phyloP scores from a whole-genome alignment of 1,140 invertebrate species.

The Lucilia cuprina region DNA sequence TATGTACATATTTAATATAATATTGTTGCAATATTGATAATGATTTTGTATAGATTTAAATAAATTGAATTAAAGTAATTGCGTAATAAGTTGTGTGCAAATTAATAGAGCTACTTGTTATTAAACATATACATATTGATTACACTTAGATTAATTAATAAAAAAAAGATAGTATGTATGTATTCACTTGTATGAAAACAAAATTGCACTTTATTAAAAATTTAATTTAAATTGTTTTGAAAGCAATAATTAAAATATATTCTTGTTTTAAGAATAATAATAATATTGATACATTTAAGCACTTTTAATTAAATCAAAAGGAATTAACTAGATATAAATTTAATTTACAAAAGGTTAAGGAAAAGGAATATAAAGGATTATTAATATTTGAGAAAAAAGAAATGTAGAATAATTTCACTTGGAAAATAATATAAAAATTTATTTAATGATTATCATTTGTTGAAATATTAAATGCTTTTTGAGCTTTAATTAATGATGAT shows the following conservation, averaged over 20 bases:
- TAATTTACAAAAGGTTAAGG: too few species aligned
- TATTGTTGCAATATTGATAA: neutral
- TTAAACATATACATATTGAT: neutral
- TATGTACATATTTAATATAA: neutral
- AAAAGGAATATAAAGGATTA: too few species aligned
- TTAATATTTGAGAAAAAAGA: too few species aligned
- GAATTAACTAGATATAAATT: too few species aligned
- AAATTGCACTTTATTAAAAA: neutral
- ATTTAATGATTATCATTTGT: too few species aligned
- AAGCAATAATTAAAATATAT: too few species aligned
- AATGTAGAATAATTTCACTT: too few species aligned
- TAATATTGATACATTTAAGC: too few species aligned
- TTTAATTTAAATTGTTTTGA: too few species aligned
- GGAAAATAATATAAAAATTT: too few species aligned
- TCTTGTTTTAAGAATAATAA: too few species aligned
- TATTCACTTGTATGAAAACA: neutral
- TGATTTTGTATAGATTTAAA: neutral
- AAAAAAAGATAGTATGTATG: neutral
- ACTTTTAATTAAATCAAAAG: too few species aligned
- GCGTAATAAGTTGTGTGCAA: neutral
- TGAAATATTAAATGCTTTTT: neutral
- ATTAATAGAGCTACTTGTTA: neutral
- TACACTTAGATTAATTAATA: neutral
- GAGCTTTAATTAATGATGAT: neutral
- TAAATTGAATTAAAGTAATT: neutral